phyloP scores from a whole-genome alignment of 2,888 invertebrate genomes.

The Poecilobothrus nobilitatus region DNA sequence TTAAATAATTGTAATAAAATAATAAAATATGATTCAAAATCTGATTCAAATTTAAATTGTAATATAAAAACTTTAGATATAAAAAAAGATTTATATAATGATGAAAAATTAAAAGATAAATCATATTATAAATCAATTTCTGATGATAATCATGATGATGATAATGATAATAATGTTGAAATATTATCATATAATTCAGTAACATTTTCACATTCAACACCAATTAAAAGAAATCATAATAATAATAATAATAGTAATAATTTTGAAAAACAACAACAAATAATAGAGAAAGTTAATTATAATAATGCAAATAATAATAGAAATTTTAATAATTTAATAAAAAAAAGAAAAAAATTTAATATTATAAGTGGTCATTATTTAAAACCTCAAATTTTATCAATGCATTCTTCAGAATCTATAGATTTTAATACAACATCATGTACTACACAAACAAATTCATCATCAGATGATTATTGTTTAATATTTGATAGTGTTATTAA shows the following conservation, averaged over 20 bases:
- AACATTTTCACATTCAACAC: background rate
- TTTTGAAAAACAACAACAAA: background rate
- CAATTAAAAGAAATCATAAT: background rate
- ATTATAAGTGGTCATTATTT: background rate
- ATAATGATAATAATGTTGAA: no score
- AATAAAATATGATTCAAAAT: conserved; percentile 16
- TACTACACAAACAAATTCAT: background rate
- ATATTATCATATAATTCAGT: background rate
- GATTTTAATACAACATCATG: no score
- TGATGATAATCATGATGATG: background rate
- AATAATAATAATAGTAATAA: background rate
- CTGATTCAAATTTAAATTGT: conserved; percentile 17
- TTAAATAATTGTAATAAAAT: conserved; percentile 21
- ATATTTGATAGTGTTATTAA: conserved; percentile 31
- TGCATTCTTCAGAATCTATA: background rate
- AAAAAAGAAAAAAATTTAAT: background rate
- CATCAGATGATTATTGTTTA: background rate
- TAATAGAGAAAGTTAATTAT: background rate
- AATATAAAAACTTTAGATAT: background rate
- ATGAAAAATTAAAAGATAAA: no score
- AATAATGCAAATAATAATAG: background rate
- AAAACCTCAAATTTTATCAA: background rate
- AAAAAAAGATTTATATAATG: no score
- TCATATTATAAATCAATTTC: background rate
- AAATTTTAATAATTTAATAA: background rate